Percentiles rank a stretch among this genome's conserved stretches.
These are phyloP conservation scores for Synanceia verrucosa DNA, from an alignment of 2,797 vertebrate species.

Conservation along the genomic window DNA sequence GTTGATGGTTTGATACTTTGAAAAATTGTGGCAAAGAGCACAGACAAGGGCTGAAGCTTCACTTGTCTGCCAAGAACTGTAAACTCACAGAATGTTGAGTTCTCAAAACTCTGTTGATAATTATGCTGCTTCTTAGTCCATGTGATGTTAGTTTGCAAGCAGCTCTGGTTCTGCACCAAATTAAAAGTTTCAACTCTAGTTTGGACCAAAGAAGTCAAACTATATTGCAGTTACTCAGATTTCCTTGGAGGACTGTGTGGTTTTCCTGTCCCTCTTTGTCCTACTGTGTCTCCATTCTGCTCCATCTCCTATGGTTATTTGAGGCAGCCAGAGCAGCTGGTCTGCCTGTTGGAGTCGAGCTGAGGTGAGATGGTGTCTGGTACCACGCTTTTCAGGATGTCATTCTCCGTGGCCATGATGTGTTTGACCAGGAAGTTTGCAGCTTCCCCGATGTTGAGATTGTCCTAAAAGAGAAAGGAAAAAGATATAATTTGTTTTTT, in stretches of 20 bases:
- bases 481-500: background rate
- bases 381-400: constrained; percentile 86
- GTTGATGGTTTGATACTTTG: background rate
- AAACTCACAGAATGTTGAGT: background rate
- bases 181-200: constrained; percentile 7
- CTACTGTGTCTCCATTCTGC: background rate
- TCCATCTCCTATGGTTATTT: constrained; percentile 76
- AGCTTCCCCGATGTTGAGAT: constrained; percentile 94
- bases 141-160: constrained; percentile 8
- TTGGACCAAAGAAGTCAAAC: constrained; percentile 12
- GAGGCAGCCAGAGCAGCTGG: constrained; percentile 90
- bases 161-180: constrained; percentile 19
- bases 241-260: background rate
- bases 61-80: background rate
- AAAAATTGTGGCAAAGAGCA: background rate
- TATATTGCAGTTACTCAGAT: background rate
- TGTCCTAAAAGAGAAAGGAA: constrained; percentile 83
- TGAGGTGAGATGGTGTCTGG: constrained; percentile 91
- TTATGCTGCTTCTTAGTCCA: constrained; percentile 18
- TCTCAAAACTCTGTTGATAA: constrained; percentile 2
- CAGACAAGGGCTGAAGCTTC: background rate
- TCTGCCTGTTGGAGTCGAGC: constrained; percentile 80
- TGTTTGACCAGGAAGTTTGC: constrained; percentile 96
- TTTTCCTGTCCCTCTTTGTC: constrained; percentile 22
- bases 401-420: constrained; percentile 93